Percentiles rank a stretch among this genome's conserved stretches.
phyloP scores from a whole-genome alignment of 2,797 vertebrate genomes.

The Crotalus adamanteus region DNA sequence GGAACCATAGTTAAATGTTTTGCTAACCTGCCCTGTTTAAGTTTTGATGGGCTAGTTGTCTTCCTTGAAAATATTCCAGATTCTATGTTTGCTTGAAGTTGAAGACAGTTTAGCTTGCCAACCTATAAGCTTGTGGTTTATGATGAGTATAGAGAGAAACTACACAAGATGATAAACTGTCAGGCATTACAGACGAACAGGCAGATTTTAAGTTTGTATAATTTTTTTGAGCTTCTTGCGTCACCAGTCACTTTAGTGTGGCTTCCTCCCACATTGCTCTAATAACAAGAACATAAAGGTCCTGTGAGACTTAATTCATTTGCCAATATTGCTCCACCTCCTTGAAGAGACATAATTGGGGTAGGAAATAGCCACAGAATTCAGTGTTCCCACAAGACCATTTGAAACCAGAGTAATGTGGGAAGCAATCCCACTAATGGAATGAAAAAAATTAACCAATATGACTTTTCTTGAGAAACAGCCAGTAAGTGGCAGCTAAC shows the following conservation, averaged over 20 bases:
- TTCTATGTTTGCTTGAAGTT: not conserved
- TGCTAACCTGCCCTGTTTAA: not conserved
- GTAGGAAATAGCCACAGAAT: not conserved
- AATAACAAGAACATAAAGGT: not conserved
- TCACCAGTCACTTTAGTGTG: not conserved
- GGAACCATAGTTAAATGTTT: not conserved
- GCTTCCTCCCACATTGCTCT: not conserved
- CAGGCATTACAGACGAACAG: not conserved
- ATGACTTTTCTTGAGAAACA: not conserved
- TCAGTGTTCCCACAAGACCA: not conserved
- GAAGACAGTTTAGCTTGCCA: conserved; percentile 6
- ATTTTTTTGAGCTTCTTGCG: not conserved
- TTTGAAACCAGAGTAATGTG: not conserved
- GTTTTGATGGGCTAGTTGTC: not conserved
- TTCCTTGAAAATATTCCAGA: not conserved
- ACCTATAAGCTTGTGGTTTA: not conserved
- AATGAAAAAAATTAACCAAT: not conserved
- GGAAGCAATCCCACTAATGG: not conserved
- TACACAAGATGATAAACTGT: not conserved
- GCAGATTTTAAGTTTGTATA: not conserved
- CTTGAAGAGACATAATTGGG: not conserved
- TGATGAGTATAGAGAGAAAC: not conserved
- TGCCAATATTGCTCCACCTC: not conserved
- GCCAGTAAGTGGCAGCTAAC: not conserved
- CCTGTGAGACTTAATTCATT: not conserved